A percentile compares a stretch with the other conserved stretches of the same genome.
These are phyloP conservation scores for Microcebus murinus DNA, from an alignment of 2,113 vertebrate species.

Conservation along the genomic window DNA sequence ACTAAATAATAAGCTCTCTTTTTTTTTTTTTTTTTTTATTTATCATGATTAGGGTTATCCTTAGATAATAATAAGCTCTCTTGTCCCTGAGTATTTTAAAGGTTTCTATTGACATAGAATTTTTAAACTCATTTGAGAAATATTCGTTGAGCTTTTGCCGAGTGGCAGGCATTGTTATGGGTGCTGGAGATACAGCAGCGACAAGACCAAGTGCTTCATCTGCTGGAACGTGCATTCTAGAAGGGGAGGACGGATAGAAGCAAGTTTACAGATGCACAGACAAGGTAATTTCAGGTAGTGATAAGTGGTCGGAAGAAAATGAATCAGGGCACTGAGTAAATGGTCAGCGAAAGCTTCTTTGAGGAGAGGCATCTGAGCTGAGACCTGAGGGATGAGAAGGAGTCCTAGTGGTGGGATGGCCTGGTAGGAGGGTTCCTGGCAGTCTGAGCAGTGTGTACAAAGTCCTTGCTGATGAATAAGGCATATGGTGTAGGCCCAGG, in stretches of 20 bases:
- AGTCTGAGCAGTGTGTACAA: neutral
- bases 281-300: neutral
- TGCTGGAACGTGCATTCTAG: neutral
- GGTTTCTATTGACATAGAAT: neutral
- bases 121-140: neutral
- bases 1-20: neutral
- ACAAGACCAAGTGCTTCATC: neutral
- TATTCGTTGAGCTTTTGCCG: neutral
- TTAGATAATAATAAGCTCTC: neutral
- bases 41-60: no score
- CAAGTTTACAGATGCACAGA: neutral
- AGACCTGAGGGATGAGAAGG: neutral
- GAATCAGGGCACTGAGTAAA: neutral
- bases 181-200: neutral
- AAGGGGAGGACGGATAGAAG: neutral
- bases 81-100: neutral
- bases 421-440: neutral
- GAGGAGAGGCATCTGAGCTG: neutral
- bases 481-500: neutral
- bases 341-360: neutral
- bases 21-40: no score
- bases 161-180: neutral
- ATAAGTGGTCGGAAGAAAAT: neutral
- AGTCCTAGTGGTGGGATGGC: rapidly evolving
- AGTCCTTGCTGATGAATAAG: neutral